Base-by-base conservation (phyloP, 2,888 invertebrate species). In the Petrophora chlorosata region DNA sequence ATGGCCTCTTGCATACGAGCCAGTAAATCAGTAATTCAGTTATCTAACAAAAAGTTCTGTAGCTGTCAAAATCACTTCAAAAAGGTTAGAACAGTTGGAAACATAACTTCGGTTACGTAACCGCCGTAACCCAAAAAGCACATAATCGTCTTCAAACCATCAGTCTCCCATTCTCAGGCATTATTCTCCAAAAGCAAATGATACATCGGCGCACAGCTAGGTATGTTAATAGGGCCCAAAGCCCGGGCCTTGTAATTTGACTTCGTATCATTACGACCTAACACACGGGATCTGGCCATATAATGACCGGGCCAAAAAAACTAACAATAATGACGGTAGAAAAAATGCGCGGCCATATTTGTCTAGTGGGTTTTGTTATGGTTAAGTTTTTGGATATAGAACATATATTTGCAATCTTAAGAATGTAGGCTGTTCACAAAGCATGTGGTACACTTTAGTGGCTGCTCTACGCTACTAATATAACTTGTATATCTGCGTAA, bases 201-300 rank as follows among this genome's bases (percentile, higher is more conserved):
- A 83, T 82, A 84, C 76, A 63, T 63, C 63, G 68, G 69, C 70
- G 66, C 70, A 66, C 66, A 62, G 62, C 79, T 83, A 85, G 85
- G 80, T 82, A 86, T 80, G 82, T 85, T 89, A 89, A 89, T 88
- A 82, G 78, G 67, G 66, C 72, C 63, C 73, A 71, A 74, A 75
- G 59, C 64, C 67, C 65, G 64, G 65, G 75, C 79, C 80, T 79
- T 85, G 72, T 89, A 89, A 89, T 89, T 89, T 88, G 67, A 76
- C 66, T 81, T 79, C 78, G 76, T 86, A 85, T 86, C 85, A 89
- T 89, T 88, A 88, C 75, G 71, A 57, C 68, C 74, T 69, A 73
- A 68, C 67, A 66, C 67, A 65, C 65, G 76, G 77, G 73, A 74
- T 43, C 41, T 32, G 28, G 17, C 65, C 65, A 68, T 71, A 78